A percentile compares a stretch with the other conserved stretches of the same genome.
phyloP scores from a whole-genome alignment of 1,140 invertebrate genomes.

The Coptotermes formosanus region DNA sequence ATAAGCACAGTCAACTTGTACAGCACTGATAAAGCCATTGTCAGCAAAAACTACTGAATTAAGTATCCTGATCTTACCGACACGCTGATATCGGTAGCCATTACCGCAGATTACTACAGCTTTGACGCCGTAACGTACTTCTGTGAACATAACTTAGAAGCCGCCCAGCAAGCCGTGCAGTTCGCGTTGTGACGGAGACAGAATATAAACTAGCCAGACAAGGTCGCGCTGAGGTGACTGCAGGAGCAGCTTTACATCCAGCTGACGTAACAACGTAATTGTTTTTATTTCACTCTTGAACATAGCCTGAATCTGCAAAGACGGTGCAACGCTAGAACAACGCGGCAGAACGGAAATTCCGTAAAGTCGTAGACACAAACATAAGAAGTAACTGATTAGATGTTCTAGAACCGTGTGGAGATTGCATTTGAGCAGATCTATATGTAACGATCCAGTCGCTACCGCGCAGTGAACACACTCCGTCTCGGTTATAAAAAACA shows the following conservation, averaged over 20 bases:
- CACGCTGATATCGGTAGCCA: not conserved
- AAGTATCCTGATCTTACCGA: no score
- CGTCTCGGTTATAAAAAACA: no score
- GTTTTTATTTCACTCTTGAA: not conserved
- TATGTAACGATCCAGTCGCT: no score
- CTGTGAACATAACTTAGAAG: not conserved
- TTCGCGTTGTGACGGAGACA: not conserved
- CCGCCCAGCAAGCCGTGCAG: not conserved
- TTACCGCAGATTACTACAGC: not conserved
- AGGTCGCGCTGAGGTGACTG: constrained; percentile 12
- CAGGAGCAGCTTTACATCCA: not conserved
- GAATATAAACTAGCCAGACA: constrained; percentile 4
- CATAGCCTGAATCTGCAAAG: no score
- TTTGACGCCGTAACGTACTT: not conserved
- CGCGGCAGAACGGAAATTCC: not conserved
- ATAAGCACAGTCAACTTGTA: no score
- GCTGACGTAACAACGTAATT: not conserved
- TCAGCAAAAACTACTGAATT: no score
- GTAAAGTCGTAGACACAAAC: not conserved
- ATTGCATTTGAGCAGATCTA: no score
- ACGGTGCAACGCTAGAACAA: not conserved
- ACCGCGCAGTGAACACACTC: no score
- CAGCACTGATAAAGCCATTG: no score
- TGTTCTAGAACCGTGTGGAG: not conserved
- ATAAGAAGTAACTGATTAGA: not conserved